Conservation (phyloP, 2,888 invertebrate genomes). For the Apotomis capreana region DNA sequence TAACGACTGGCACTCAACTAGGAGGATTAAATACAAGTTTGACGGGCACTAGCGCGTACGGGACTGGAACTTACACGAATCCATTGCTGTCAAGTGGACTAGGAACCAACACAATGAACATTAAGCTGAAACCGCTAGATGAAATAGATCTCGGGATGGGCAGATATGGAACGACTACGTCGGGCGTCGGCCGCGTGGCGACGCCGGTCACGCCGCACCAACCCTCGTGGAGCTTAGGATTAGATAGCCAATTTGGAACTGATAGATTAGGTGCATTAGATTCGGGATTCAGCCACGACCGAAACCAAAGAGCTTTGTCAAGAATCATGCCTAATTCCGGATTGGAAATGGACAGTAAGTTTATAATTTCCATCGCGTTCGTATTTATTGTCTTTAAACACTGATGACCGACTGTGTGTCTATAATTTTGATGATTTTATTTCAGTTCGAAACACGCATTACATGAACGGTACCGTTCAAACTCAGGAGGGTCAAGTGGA, state of each 20-base stretch:
- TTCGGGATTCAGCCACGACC: constrained; percentile 83
- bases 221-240: constrained; percentile 83
- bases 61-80: constrained; percentile 85
- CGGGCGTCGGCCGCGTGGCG: constrained; percentile 80
- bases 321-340: constrained; percentile 79
- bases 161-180: constrained; percentile 78
- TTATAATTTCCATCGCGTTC: background rate
- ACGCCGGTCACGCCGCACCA: constrained; percentile 87
- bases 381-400: background rate
- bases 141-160: constrained; percentile 87
- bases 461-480: constrained; percentile 81
- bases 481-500: constrained; percentile 90
- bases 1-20: constrained; percentile 72
- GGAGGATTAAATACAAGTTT: constrained; percentile 74
- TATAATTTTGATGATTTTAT: constrained; percentile 25
- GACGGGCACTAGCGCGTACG: constrained; percentile 68
- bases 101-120: constrained; percentile 83
- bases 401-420: background rate
- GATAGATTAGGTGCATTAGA: constrained; percentile 83
- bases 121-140: constrained; percentile 88
- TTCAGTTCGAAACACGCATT: constrained; percentile 79
- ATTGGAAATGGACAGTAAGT: constrained; percentile 77
- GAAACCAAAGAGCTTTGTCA: constrained; percentile 82
- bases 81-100: constrained; percentile 84
- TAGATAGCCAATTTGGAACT: constrained; percentile 84